A percentile compares a stretch with the other conserved stretches of the same genome.
Evolutionary conservation across 1,140 invertebrate species (phyloP).

Genomic region (Pentalonia nigronervosa): DNA sequence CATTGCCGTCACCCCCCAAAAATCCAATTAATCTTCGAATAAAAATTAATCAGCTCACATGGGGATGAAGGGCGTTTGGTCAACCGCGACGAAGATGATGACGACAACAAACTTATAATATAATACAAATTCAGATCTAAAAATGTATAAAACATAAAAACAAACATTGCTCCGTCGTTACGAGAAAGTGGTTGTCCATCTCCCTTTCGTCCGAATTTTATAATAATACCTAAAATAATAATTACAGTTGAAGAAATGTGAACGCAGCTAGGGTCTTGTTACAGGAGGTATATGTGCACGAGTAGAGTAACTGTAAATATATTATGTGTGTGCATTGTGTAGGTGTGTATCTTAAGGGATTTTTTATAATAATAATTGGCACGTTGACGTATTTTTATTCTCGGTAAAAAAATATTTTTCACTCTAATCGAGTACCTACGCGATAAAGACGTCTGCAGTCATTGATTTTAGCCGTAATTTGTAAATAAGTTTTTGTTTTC

Average conservation of each 20-base stretch:
- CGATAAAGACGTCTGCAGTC: not conserved
- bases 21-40: conserved; percentile 35
- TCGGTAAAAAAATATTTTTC: not conserved
- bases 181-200: not conserved
- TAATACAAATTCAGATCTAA: not conserved
- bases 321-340: not conserved
- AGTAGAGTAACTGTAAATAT: no score
- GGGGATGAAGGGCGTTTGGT: not conserved
- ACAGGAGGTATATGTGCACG: not conserved
- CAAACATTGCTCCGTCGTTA: not conserved
- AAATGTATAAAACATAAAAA: not conserved
- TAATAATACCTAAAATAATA: not conserved
- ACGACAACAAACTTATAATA: not conserved
- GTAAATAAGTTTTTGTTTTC: not conserved
- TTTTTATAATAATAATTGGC: not conserved
- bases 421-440: not conserved
- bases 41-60: not conserved
- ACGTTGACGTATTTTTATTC: not conserved
- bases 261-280: not conserved
- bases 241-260: not conserved
- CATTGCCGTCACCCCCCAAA: not conserved
- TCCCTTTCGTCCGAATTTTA: not conserved
- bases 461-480: not conserved
- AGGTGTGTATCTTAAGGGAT: not conserved
- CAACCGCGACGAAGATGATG: not conserved